phyloP scores from a whole-genome alignment of 2,113 vertebrate genomes.

The Phaethon lepturus region DNA sequence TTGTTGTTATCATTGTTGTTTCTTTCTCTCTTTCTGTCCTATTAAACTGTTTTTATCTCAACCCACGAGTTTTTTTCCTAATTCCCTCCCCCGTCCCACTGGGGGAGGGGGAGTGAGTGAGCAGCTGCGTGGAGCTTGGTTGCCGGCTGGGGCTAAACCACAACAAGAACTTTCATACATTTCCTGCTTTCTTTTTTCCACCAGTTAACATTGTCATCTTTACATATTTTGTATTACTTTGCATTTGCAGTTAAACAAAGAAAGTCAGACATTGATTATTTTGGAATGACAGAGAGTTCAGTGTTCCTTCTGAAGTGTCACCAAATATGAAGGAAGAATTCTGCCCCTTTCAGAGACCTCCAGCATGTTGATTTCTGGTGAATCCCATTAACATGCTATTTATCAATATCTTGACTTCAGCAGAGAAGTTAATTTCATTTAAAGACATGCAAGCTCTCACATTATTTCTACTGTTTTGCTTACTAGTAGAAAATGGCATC shows the following conservation, averaged over 20 bases:
- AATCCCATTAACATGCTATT: not conserved
- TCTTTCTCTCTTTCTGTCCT: too few species aligned
- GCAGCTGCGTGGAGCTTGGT: too few species aligned
- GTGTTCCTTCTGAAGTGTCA: not conserved
- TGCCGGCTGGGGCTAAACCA: too few species aligned
- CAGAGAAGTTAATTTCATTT: not conserved
- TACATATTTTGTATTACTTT: not conserved
- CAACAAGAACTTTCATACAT: not conserved
- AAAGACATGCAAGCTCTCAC: not conserved
- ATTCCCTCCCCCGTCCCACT: too few species aligned
- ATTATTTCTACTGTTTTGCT: not conserved
- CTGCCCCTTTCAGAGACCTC: not conserved
- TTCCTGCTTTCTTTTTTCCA: not conserved
- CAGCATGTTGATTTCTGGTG: not conserved
- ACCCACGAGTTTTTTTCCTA: too few species aligned
- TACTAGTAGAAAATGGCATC: not conserved
- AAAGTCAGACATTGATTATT: not conserved
- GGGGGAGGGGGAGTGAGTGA: too few species aligned
- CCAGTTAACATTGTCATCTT: not conserved
- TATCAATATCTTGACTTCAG: not conserved
- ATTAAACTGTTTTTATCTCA: too few species aligned
- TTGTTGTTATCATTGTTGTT: too few species aligned
- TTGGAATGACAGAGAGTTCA: not conserved
- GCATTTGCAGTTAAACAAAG: not conserved
- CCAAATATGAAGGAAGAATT: not conserved